A percentile compares a stretch with the other conserved stretches of the same genome.
These are phyloP conservation scores for Hydra vulgaris DNA, from an alignment of 30 jellyfish, hydroid and myxozoan genomes.

Conservation along the genomic window DNA sequence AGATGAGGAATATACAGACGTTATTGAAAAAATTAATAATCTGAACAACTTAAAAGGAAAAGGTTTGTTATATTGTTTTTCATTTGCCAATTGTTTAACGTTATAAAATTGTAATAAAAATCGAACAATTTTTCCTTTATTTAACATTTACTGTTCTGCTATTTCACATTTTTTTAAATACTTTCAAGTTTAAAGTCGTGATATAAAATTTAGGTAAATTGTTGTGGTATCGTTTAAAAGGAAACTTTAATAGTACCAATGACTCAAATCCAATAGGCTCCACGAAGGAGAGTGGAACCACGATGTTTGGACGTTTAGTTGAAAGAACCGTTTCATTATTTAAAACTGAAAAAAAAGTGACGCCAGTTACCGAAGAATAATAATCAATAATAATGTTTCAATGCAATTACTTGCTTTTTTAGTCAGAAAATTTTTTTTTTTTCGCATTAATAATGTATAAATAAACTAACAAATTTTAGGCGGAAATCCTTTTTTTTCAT, in stretches of 20 bases:
- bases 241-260: not conserved
- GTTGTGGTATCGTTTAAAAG: conserved; percentile 3
- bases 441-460: no score
- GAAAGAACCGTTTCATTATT: not conserved
- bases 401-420: no score
- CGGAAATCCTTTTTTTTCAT: no score
- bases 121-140: no score
- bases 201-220: not conserved
- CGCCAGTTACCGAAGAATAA: not conserved
- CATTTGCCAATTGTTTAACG: no score
- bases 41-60: conserved; percentile 24
- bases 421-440: no score
- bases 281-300: not conserved
- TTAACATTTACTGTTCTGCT: no score
- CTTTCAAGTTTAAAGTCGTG: no score
- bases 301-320: not conserved
- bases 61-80: not conserved
- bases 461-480: no score
- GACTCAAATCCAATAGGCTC: not conserved
- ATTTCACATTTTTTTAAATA: no score
- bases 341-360: not conserved
- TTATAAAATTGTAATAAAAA: no score
- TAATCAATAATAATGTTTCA: no score
- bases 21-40: conserved; percentile 37
- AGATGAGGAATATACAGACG: conserved; percentile 64